phyloP scores from a whole-genome alignment of 2,113 vertebrate genomes.

The Polypterus bichir region DNA sequence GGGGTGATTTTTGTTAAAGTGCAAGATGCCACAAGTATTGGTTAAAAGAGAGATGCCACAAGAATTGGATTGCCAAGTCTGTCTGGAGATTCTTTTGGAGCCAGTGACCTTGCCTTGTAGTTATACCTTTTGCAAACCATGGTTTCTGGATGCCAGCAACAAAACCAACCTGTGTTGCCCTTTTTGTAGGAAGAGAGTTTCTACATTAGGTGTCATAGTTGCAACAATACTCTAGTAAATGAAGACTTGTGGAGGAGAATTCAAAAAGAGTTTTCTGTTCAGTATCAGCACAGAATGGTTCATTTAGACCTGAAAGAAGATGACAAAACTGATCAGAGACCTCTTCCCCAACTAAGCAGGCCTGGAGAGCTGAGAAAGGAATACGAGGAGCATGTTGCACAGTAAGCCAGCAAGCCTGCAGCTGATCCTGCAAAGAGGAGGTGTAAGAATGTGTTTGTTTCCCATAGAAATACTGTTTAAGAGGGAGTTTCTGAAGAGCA shows the following conservation, averaged over 20 bases:
- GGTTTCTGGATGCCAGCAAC: conserved; percentile 78
- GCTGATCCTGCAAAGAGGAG: no score
- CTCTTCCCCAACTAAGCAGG: conserved; percentile 31
- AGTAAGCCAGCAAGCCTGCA: no score
- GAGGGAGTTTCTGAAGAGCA: no score
- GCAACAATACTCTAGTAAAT: conserved; percentile 67
- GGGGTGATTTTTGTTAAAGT: no score
- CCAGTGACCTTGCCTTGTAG: conserved; percentile 79
- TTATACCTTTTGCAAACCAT: conserved; percentile 76
- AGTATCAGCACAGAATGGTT: conserved; percentile 52
- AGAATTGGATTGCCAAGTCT: conserved; percentile 77
- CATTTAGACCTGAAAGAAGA: conserved; percentile 43
- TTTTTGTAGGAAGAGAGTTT: conserved; percentile 75
- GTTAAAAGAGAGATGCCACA: conserved; percentile 38
- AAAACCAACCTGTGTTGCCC: conserved; percentile 77
- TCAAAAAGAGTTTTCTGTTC: conserved; percentile 57
- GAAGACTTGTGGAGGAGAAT: conserved; percentile 62
- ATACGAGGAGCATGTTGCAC: conserved; percentile 54
- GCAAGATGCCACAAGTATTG: conserved; percentile 31
- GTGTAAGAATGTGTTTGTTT: no score
- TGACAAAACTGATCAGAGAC: conserved; percentile 12
- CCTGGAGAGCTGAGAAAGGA: conserved; percentile 50
- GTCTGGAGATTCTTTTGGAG: conserved; percentile 78
- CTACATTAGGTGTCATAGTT: conserved; percentile 60
- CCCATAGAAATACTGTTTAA: no score